Conservation (phyloP, 2,797 vertebrate genomes). For the Ctenochaetus hawaiiensis region DNA sequence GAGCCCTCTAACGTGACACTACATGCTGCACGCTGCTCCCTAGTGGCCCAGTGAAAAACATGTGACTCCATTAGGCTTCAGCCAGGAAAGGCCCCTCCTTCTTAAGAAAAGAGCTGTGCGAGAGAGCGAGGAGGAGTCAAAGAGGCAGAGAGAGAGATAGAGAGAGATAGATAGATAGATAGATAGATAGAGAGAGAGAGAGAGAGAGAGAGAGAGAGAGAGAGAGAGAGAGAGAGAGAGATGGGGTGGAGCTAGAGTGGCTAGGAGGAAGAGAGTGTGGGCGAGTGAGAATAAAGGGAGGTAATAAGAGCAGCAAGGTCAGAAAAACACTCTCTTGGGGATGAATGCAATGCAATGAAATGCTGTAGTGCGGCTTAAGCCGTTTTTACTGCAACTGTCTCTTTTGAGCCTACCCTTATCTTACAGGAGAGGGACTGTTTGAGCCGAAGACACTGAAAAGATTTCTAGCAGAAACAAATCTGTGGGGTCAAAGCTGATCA, state of each 20-base stretch:
- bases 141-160: background rate
- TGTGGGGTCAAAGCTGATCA: background rate
- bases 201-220: conserved; percentile 17
- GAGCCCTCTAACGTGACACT: conserved; percentile 69
- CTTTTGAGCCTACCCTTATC: conserved; percentile 36
- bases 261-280: background rate
- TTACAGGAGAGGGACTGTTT: conserved; percentile 18
- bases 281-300: conserved; percentile 24
- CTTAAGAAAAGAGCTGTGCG: background rate
- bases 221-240: conserved; percentile 18
- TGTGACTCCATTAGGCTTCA: conserved; percentile 43
- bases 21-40: conserved; percentile 81
- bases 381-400: conserved; percentile 20
- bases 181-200: conserved; percentile 5
- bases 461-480: too few species aligned
- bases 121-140: conserved; percentile 17
- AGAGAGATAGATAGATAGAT: conserved; percentile 19
- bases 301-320: conserved; percentile 55
- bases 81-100: conserved; percentile 45
- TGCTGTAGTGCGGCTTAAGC: conserved; percentile 29
- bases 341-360: conserved; percentile 42
- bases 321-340: conserved; percentile 52
- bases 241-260: conserved; percentile 25
- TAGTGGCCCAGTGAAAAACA: conserved; percentile 75
- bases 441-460: background rate